Evolutionary conservation across 2,797 vertebrate genomes (phyloP).

Genomic region (Manis pentadactyla): DNA sequence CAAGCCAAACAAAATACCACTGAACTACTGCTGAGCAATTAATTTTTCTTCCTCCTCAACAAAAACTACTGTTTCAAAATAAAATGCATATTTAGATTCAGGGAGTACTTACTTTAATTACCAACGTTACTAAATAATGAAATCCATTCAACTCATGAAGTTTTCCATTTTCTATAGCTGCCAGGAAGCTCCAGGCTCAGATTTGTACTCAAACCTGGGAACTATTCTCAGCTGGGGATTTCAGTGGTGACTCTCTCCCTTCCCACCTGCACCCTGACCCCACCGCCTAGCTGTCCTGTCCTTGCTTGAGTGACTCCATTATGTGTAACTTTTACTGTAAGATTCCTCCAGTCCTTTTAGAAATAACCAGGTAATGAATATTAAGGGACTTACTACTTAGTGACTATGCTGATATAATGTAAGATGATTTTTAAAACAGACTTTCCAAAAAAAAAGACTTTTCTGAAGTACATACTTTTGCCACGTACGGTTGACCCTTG

Average conservation of each 20-base stretch:
- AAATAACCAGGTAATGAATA: constrained; percentile 23
- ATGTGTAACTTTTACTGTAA: neutral
- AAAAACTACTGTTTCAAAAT: constrained; percentile 66
- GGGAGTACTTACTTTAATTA: constrained; percentile 52
- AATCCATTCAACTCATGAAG: constrained; percentile 36
- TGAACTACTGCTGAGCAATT: neutral
- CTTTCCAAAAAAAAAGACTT: neutral
- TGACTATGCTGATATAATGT: neutral
- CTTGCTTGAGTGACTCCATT: neutral
- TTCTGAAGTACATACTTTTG: constrained; percentile 8
- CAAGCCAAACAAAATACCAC: neutral
- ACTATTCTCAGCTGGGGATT: neutral
- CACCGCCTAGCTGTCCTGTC: neutral
- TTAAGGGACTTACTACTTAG: neutral
- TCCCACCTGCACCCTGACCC: neutral
- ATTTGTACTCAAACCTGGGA: neutral
- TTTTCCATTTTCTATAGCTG: neutral
- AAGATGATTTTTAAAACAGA: constrained; percentile 6
- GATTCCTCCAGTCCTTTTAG: neutral
- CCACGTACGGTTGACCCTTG: neutral
- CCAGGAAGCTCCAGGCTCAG: neutral
- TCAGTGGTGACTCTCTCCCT: neutral
- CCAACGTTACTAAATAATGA: constrained; percentile 48
- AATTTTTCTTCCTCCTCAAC: constrained; percentile 15
- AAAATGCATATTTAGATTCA: constrained; percentile 53